phyloP scores from a whole-genome alignment of 2,888 invertebrate genomes.

The Hipparchia semele region DNA sequence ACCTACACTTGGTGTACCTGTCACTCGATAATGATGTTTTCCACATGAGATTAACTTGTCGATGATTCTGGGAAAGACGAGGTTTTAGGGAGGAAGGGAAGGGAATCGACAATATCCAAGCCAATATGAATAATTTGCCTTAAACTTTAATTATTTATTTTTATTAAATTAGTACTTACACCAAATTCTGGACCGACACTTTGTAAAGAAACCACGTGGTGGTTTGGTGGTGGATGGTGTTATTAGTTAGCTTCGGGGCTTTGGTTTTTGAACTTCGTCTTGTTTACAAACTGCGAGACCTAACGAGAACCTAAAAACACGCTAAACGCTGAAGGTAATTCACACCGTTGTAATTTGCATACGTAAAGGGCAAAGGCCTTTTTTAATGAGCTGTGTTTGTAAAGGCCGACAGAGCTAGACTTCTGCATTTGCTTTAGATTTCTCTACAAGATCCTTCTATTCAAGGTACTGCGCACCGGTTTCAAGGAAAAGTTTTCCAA shows the following conservation, averaged over 20 bases:
- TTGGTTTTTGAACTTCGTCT: not conserved
- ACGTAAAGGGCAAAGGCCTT: constrained; percentile 12
- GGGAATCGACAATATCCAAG: too few species aligned
- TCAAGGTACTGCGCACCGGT: not conserved
- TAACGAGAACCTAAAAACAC: not conserved
- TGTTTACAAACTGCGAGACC: not conserved
- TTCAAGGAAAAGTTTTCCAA: constrained; percentile 28
- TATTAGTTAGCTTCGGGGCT: too few species aligned
- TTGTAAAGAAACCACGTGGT: not conserved
- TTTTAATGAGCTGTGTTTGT: constrained; percentile 16
- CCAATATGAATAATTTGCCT: too few species aligned
- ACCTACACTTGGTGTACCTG: too few species aligned
- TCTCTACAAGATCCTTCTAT: constrained; percentile 27
- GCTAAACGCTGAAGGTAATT: not conserved
- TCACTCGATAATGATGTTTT: too few species aligned
- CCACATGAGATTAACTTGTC: too few species aligned
- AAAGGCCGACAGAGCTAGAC: constrained; percentile 3
- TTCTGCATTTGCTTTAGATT: constrained; percentile 20
- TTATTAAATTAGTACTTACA: too few species aligned
- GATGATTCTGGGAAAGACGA: too few species aligned
- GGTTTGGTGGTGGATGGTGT: not conserved
- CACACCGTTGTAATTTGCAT: constrained; percentile 6
- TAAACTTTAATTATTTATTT: too few species aligned
- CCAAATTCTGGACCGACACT: not conserved
- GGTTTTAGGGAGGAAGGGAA: too few species aligned